These are phyloP conservation scores for Cryptotis parvus DNA, from an alignment of 2,113 vertebrate species.

Conservation along the genomic window DNA sequence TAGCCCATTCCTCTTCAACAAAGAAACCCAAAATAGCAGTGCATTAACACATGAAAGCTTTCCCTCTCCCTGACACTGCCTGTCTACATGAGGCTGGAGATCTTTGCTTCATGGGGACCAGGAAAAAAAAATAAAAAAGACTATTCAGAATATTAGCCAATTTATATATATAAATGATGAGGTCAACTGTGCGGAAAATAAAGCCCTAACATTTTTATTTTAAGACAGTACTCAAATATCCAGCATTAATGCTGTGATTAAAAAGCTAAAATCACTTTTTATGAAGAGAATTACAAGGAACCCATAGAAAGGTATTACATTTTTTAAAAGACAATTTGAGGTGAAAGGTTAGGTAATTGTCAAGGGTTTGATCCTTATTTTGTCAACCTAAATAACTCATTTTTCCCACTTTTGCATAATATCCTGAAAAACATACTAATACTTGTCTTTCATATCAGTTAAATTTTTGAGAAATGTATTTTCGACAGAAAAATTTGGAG, in stretches of 20 bases:
- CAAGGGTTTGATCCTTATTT: background rate
- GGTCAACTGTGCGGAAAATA: background rate
- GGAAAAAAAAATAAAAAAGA: background rate
- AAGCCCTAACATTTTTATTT: background rate
- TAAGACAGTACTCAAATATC: conserved; percentile 5
- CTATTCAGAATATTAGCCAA: background rate
- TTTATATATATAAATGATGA: background rate
- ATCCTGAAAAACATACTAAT: background rate
- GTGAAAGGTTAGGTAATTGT: background rate
- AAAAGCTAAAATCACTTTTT: background rate
- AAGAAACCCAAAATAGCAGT: background rate
- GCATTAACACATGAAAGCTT: background rate
- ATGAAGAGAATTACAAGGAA: background rate
- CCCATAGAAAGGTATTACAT: background rate
- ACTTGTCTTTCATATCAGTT: conserved; percentile 34
- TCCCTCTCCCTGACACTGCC: background rate
- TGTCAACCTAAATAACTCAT: background rate
- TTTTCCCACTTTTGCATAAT: conserved; percentile 11
- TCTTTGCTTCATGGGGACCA: background rate
- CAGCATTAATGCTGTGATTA: background rate
- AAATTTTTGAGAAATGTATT: conserved; percentile 52
- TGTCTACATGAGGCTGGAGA: background rate
- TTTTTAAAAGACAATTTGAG: background rate
- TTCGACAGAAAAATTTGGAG: conserved; percentile 53
- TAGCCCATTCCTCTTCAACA: background rate